Conservation (phyloP, 2,888 invertebrate genomes). For the Lissonota sp. region DNA sequence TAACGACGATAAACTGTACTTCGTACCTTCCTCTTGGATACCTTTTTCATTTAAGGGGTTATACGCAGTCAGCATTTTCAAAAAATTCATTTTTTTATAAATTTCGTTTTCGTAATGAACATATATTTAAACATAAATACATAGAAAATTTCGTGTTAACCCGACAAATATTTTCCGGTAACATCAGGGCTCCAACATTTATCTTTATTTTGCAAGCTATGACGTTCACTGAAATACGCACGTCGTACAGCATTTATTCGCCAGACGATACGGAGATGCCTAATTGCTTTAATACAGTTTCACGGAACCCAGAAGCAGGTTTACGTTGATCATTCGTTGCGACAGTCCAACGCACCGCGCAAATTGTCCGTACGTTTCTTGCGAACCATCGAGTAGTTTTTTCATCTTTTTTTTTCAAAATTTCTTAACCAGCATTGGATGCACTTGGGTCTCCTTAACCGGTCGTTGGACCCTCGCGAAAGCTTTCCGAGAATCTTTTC, state of each 20-base stretch:
- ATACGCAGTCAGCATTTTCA: too few species aligned
- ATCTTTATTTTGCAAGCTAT: constrained; percentile 4
- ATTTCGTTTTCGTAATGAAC: too few species aligned
- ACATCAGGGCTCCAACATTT: neutral
- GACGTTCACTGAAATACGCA: constrained; percentile 31
- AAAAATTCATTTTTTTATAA: too few species aligned
- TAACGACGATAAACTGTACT: too few species aligned
- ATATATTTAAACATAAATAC: too few species aligned
- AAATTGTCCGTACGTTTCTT: neutral
- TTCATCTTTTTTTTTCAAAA: too few species aligned
- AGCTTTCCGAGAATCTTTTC: constrained; percentile 52
- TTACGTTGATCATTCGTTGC: constrained; percentile 37
- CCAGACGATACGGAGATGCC: constrained; percentile 29
- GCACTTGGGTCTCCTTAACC: constrained; percentile 30
- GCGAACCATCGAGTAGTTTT: too few species aligned
- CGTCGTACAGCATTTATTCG: constrained; percentile 23
- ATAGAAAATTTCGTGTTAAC: too few species aligned
- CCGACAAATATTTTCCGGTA: too few species aligned
- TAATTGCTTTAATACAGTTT: constrained; percentile 56
- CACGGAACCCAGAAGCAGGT: constrained; percentile 2
- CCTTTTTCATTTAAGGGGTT: too few species aligned
- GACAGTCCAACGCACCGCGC: constrained; percentile 20
- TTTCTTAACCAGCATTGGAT: constrained; percentile 8
- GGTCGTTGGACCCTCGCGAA: constrained; percentile 40
- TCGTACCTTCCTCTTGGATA: too few species aligned